Conservation (phyloP, 2,888 invertebrate genomes). For the Dicyrtoma fusca region DNA sequence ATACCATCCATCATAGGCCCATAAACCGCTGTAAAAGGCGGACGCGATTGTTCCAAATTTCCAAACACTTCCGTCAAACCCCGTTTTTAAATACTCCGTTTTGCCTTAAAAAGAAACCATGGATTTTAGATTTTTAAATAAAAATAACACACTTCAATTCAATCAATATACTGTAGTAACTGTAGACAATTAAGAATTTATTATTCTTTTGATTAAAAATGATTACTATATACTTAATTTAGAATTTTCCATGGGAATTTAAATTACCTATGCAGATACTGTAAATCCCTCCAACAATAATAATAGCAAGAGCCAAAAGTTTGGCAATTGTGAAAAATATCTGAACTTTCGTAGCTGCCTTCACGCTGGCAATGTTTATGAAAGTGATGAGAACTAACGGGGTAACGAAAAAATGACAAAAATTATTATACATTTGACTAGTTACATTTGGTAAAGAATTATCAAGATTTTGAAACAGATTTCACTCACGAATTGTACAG, state of each 20-base stretch:
- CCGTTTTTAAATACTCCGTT: slow-evolving; percentile 67
- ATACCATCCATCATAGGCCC: slow-evolving; percentile 90
- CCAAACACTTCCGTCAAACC: slow-evolving; percentile 71
- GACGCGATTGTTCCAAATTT: slow-evolving; percentile 72
- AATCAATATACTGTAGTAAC: too few species aligned
- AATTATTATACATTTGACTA: too few species aligned
- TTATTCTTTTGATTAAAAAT: too few species aligned
- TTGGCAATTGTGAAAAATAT: slow-evolving; percentile 79
- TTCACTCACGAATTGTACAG: slow-evolving; percentile 26
- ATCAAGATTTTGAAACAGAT: too few species aligned
- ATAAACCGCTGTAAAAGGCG: slow-evolving; percentile 79
- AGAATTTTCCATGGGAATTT: too few species aligned
- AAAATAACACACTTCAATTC: slow-evolving; percentile 2
- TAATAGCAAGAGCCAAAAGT: slow-evolving; percentile 74
- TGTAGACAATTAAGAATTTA: neutral
- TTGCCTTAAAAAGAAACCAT: slow-evolving; percentile 67
- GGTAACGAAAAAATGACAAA: too few species aligned
- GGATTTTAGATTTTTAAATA: too few species aligned
- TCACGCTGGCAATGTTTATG: slow-evolving; percentile 76
- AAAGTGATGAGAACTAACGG: slow-evolving; percentile 73
- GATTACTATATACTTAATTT: too few species aligned
- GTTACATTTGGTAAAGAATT: too few species aligned
- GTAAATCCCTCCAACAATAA: slow-evolving; percentile 75
- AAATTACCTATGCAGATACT: slow-evolving; percentile 68
- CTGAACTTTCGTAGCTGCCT: slow-evolving; percentile 76